Evolutionary conservation across 2,113 vertebrate genomes (phyloP).

Genomic region (Thamnophis sirtalis): DNA sequence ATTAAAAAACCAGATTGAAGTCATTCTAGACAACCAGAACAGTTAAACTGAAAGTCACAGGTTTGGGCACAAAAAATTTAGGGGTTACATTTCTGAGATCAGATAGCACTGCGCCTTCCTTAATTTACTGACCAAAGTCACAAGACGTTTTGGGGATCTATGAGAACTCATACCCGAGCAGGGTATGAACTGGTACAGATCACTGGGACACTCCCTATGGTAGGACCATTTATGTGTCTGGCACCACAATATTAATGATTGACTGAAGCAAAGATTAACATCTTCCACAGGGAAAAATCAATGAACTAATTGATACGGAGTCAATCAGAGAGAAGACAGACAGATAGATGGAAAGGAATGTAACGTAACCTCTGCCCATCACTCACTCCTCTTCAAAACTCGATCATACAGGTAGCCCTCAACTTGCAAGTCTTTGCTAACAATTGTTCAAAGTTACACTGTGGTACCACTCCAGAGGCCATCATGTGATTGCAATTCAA

Average conservation of each 20-base stretch:
- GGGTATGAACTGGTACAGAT: too few species aligned
- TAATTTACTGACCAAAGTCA: background rate
- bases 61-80: background rate
- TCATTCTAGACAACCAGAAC: constrained; percentile 73
- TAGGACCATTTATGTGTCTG: background rate
- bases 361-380: background rate
- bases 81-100: background rate
- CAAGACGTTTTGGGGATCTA: background rate
- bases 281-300: background rate
- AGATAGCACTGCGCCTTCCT: background rate
- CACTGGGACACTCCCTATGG: too few species aligned
- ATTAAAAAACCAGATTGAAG: constrained; percentile 85
- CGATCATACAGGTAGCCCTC: background rate
- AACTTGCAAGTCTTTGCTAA: background rate
- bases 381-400: background rate
- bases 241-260: background rate
- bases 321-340: background rate
- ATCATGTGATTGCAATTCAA: background rate
- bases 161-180: background rate
- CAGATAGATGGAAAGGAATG: background rate
- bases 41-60: constrained; percentile 45
- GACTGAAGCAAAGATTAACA: background rate
- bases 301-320: background rate
- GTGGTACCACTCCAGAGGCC: too few species aligned
- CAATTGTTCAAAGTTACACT: background rate